phyloP scores from a whole-genome alignment of 1,140 invertebrate genomes.

The Lasioglossum albipes region DNA sequence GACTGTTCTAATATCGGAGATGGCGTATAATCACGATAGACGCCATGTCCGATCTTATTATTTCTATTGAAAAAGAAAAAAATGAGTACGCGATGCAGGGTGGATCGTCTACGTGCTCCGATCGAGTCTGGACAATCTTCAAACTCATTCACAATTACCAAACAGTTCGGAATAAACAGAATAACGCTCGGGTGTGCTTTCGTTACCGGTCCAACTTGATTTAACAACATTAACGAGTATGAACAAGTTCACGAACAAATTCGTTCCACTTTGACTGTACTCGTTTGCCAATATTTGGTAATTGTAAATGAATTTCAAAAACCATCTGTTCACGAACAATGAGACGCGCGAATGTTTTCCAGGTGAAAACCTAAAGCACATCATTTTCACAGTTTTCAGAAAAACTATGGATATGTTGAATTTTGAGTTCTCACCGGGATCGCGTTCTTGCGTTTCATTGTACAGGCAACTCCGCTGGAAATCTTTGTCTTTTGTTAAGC shows the following conservation, averaged over 20 bases:
- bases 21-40: too few relatives aligned
- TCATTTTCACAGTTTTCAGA: too few relatives aligned
- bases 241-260: neutral
- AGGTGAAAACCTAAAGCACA: neutral
- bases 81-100: neutral
- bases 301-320: neutral
- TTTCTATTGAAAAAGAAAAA: too few relatives aligned
- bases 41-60: too few relatives aligned
- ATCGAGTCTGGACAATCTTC: neutral
- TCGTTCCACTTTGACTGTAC: neutral
- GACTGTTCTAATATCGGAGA: too few relatives aligned
- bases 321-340: neutral
- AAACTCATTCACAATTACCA: neutral
- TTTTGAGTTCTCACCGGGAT: neutral
- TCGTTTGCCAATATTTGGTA: neutral
- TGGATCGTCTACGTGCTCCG: neutral
- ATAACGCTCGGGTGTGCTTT: neutral
- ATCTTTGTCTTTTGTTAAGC: constrained; percentile 8
- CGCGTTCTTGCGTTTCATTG: neutral
- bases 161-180: neutral
- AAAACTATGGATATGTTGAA: neutral
- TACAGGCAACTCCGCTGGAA: neutral
- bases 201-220: neutral
- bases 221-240: neutral
- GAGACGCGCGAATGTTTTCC: neutral